Percentiles rank a stretch among this genome's conserved stretches.
phyloP scores from a whole-genome alignment of 2,797 vertebrate species.

The Halcyon smyrnensis region DNA sequence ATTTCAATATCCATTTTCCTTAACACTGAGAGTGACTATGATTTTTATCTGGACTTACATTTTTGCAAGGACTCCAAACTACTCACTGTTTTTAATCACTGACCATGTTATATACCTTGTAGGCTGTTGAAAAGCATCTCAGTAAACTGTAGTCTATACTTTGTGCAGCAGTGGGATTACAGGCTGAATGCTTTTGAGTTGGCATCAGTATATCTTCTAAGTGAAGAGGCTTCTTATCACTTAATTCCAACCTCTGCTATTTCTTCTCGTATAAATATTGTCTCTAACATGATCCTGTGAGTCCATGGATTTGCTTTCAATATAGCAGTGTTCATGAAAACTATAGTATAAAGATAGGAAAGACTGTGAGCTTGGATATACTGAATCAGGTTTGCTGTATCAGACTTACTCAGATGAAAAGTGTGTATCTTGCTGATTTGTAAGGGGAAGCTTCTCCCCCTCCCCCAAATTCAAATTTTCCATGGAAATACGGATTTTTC shows the following conservation, averaged over 20 bases:
- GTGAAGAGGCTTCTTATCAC: not conserved
- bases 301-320: not conserved
- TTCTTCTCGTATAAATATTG: not conserved
- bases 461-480: not conserved
- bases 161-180: not conserved
- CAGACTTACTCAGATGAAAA: not conserved
- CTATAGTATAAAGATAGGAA: not conserved
- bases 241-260: not conserved
- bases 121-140: not conserved
- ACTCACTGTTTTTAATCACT: slow-evolving; percentile 36
- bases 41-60: slow-evolving; percentile 48
- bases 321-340: not conserved
- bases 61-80: slow-evolving; percentile 31
- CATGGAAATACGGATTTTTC: not conserved
- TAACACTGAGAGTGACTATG: not conserved
- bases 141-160: not conserved
- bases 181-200: not conserved
- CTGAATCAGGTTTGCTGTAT: not conserved
- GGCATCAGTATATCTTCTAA: not conserved
- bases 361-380: not conserved
- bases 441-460: not conserved
- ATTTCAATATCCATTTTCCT: slow-evolving; percentile 55
- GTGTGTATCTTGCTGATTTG: not conserved
- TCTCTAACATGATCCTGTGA: not conserved
- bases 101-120: not conserved